Evolutionary conservation across 1,140 invertebrate species (phyloP).

Genomic region (Asobara japonica): DNA sequence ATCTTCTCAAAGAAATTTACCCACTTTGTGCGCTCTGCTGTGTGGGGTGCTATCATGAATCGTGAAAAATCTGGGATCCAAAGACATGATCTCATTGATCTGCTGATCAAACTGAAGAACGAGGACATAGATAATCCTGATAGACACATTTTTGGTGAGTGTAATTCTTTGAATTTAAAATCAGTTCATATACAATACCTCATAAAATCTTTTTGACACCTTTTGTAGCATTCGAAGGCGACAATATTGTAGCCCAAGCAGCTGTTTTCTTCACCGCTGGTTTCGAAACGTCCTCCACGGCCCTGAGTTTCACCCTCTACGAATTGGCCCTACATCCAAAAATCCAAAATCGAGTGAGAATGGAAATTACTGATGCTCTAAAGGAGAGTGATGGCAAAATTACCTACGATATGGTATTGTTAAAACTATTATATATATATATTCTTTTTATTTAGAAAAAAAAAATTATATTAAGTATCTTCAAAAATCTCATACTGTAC

Average conservation of each 20-base stretch:
- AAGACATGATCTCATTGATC: conserved; percentile 69
- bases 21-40: conserved; percentile 47
- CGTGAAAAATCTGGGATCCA: conserved; percentile 49
- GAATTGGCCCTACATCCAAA: conserved; percentile 70
- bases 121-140: conserved; percentile 39
- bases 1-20: conserved; percentile 41
- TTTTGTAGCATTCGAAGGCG: background rate
- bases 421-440: background rate
- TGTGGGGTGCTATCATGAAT: conserved; percentile 46
- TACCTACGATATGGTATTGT: conserved; percentile 64
- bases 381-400: conserved; percentile 57
- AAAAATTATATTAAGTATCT: background rate
- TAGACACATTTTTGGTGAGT: background rate
- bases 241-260: background rate
- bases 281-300: conserved; percentile 64
- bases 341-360: conserved; percentile 65
- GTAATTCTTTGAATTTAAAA: background rate
- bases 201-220: background rate
- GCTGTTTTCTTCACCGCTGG: background rate
- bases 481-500: too few species aligned
- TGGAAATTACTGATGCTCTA: conserved; percentile 66
- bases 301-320: conserved; percentile 67
- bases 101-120: conserved; percentile 67
- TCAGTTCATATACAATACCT: background rate
- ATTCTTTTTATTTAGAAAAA: background rate